A percentile compares a stretch with the other conserved stretches of the same genome.
Conservation (phyloP, 2,113 vertebrate genomes). For the Mystacornis crossleyi region DNA sequence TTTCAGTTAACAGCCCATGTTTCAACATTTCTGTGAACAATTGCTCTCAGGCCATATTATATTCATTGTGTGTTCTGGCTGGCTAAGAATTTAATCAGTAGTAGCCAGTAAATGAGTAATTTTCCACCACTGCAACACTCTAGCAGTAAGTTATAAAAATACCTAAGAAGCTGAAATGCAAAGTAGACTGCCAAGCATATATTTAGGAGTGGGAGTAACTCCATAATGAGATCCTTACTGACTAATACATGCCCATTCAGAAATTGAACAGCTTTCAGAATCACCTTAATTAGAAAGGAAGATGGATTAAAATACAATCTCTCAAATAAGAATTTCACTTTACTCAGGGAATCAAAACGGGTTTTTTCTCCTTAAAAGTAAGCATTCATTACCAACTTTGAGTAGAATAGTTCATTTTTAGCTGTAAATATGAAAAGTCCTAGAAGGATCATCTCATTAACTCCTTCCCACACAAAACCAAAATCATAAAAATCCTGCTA, state of each 20-base stretch:
- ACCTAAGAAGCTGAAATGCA: conserved; percentile 19
- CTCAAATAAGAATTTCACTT: not conserved
- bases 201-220: conserved; percentile 4
- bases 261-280: not conserved
- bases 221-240: not conserved
- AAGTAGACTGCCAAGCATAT: not conserved
- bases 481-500: not conserved
- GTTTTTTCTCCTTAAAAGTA: not conserved
- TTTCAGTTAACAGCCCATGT: conserved; percentile 69
- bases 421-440: not conserved
- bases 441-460: not conserved
- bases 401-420: not conserved
- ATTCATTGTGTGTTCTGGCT: not conserved
- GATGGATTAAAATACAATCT: not conserved
- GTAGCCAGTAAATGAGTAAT: not conserved
- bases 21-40: not conserved
- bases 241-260: not conserved
- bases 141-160: conserved; percentile 1
- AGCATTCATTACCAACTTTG: not conserved
- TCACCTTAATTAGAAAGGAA: not conserved
- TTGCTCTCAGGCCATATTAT: conserved; percentile 5
- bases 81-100: conserved; percentile 1
- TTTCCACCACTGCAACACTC: not conserved
- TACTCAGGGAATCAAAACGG: not conserved
- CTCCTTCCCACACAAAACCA: not conserved